Conservation (phyloP, 2,888 invertebrate genomes). For the Cantharis nigra region DNA sequence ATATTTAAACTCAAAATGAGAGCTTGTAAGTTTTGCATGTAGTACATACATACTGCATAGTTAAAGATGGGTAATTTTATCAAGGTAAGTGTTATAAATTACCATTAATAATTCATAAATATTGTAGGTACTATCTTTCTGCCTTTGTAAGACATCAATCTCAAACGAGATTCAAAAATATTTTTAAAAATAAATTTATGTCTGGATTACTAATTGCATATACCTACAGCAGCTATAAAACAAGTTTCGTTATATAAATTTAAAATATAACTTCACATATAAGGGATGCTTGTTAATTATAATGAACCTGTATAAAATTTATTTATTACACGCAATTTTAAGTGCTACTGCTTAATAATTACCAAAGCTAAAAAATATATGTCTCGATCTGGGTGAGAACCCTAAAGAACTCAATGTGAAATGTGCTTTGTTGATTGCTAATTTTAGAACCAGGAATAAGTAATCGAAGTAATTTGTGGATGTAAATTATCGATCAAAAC, state of each 20-base stretch:
- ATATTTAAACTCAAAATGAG: neutral
- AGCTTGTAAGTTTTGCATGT: neutral
- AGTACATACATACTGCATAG: neutral
- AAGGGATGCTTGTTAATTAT: neutral
- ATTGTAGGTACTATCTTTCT: neutral
- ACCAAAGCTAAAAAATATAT: neutral
- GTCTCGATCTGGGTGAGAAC: neutral
- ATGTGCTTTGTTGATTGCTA: neutral
- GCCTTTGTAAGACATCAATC: neutral
- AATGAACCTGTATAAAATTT: neutral
- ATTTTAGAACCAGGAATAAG: no score
- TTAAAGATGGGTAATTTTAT: neutral
- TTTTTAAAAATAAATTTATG: neutral
- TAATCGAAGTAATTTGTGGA: no score
- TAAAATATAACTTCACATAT: neutral
- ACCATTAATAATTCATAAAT: neutral
- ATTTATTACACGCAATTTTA: neutral
- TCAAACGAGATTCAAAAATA: neutral
- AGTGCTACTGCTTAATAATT: neutral
- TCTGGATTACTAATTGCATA: neutral
- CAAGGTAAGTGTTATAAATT: neutral
- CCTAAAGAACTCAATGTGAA: neutral
- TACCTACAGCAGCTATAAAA: neutral
- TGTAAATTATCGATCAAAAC: neutral
- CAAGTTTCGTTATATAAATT: neutral